Percentiles rank a stretch among this genome's conserved stretches.
Evolutionary conservation across 2,888 invertebrate species (phyloP).

Genomic region (Deroplatys truncata): DNA sequence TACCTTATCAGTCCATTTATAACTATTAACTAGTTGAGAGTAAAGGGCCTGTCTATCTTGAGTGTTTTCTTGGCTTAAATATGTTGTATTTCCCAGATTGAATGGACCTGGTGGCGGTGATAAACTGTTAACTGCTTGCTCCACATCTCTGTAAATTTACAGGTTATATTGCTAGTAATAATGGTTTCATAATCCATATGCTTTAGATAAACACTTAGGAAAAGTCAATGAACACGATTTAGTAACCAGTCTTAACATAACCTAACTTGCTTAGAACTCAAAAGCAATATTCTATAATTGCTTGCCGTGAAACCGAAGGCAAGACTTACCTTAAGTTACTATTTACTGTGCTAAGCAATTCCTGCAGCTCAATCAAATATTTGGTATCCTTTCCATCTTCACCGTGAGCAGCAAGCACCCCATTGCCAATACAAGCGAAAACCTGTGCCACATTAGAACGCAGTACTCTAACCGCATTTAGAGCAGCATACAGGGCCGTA

Average conservation of each 20-base stretch:
- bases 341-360: conserved; percentile 73
- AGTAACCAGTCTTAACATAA: too few species aligned
- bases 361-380: conserved; percentile 70
- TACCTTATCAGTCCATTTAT: conserved; percentile 91
- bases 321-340: conserved; percentile 63
- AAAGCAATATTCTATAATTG: too few species aligned
- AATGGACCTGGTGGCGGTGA: conserved; percentile 78
- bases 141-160: conserved; percentile 64
- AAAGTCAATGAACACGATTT: too few species aligned
- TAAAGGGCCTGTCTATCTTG: conserved; percentile 86
- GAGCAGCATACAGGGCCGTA: conserved; percentile 50
- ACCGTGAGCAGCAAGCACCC: conserved; percentile 72
- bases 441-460: conserved; percentile 81
- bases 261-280: background rate
- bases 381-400: conserved; percentile 35
- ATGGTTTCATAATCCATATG: background rate
- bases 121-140: conserved; percentile 66
- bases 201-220: conserved; percentile 11
- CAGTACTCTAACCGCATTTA: conserved; percentile 70
- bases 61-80: conserved; percentile 84
- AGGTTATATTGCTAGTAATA: too few species aligned
- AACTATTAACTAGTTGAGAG: conserved; percentile 80
- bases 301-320: too few species aligned
- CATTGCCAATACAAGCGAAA: conserved; percentile 80
- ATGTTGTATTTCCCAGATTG: conserved; percentile 79